A percentile compares a stretch with the other conserved stretches of the same genome.
Evolutionary conservation across 2,113 vertebrate genomes (phyloP).

Genomic region (Chaetodon auriga): DNA sequence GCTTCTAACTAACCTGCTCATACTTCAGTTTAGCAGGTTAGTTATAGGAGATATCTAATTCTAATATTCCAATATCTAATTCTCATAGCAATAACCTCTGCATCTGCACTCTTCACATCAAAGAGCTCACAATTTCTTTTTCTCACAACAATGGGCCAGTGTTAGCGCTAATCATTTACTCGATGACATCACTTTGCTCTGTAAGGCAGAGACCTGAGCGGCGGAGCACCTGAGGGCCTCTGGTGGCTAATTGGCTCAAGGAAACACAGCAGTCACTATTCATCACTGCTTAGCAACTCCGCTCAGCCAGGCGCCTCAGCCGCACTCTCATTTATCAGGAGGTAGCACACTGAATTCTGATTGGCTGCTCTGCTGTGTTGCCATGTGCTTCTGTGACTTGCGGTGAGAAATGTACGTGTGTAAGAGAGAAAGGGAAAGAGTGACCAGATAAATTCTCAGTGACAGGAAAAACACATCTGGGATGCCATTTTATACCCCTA

Average conservation of each 20-base stretch:
- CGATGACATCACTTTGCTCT: conserved; percentile 40
- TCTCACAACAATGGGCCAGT: background rate
- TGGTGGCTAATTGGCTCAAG: conserved; percentile 69
- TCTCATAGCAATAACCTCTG: background rate
- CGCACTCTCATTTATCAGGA: conserved; percentile 62
- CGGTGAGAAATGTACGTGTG: conserved; percentile 26
- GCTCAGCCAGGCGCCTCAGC: conserved; percentile 55
- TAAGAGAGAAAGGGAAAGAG: conserved; percentile 1
- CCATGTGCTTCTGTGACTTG: conserved; percentile 65
- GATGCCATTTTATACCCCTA: background rate
- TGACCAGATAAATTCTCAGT: conserved; percentile 17
- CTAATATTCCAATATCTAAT: background rate
- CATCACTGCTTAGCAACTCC: conserved; percentile 68
- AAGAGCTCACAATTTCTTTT: background rate
- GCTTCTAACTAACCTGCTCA: background rate
- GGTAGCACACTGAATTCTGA: conserved; percentile 56
- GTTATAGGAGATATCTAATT: background rate
- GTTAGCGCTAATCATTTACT: conserved; percentile 19
- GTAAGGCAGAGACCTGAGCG: conserved; percentile 32
- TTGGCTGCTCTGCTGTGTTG: conserved; percentile 69
- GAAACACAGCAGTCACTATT: conserved; percentile 61
- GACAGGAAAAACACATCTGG: conserved; percentile 17
- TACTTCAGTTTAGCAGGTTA: background rate
- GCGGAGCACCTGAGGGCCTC: conserved; percentile 59
- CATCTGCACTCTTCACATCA: background rate